A percentile compares a stretch with the other conserved stretches of the same genome.
These are phyloP conservation scores for Drosophila pegasa DNA, from an alignment of 2,888 invertebrate species.

Conservation along the genomic window DNA sequence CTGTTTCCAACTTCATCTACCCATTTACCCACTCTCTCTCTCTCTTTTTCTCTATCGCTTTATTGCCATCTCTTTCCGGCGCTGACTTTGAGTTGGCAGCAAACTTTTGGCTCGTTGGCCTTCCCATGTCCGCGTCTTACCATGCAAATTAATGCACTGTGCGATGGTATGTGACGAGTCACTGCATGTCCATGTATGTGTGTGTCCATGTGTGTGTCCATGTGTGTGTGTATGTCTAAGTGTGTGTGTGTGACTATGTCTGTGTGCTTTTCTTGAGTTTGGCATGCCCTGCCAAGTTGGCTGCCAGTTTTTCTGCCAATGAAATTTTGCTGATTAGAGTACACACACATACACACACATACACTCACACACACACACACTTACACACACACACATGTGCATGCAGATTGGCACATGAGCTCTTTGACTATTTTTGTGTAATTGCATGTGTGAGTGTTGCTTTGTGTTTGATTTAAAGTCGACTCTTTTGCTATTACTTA, in stretches of 20 bases:
- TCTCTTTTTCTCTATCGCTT: not conserved
- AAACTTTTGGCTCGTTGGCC: slow-evolving; percentile 51
- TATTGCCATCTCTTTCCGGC: slow-evolving; percentile 9
- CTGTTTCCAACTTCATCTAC: not conserved
- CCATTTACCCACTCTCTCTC: not conserved
- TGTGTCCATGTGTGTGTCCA: slow-evolving; percentile 2
- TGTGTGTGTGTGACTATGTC: slow-evolving; percentile 16
- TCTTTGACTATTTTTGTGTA: slow-evolving; percentile 24
- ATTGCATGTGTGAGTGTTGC: slow-evolving; percentile 18
- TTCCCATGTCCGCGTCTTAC: slow-evolving; percentile 55
- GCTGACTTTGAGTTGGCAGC: slow-evolving; percentile 55
- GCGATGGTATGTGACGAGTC: slow-evolving; percentile 51
- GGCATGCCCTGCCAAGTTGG: slow-evolving; percentile 56
- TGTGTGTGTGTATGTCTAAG: slow-evolving; percentile 2
- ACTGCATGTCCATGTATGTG: slow-evolving; percentile 13
- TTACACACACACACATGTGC: slow-evolving; percentile 11
- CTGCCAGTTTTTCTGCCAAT: slow-evolving; percentile 57
- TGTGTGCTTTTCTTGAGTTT: slow-evolving; percentile 41
- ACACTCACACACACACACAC: slow-evolving; percentile 23
- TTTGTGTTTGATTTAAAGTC: slow-evolving; percentile 28
- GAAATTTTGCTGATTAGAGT: slow-evolving; percentile 58
- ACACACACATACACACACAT: slow-evolving; percentile 26
- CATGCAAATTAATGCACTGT: slow-evolving; percentile 67
- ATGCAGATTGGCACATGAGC: slow-evolving; percentile 40
- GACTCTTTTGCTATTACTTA: slow-evolving; percentile 25